Conservation (phyloP, 2,113 vertebrate genomes). For the Chamaea fasciata region DNA sequence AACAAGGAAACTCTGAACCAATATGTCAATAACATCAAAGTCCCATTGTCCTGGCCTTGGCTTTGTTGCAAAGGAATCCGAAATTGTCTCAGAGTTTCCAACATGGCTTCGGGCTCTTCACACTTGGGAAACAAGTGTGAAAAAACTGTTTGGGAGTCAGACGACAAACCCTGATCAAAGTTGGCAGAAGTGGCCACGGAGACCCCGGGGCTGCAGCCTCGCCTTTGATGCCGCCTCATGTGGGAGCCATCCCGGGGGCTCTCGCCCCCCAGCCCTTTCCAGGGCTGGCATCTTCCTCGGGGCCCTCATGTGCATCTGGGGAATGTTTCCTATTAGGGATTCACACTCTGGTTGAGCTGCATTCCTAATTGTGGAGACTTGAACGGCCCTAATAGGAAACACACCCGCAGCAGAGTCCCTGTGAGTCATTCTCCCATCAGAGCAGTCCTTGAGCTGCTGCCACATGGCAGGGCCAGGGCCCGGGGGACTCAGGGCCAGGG, state of each 20-base stretch:
- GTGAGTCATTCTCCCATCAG: constrained; percentile 30
- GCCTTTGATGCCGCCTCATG: constrained; percentile 59
- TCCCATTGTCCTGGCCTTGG: constrained; percentile 58
- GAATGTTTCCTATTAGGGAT: constrained; percentile 68
- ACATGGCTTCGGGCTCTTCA: constrained; percentile 33
- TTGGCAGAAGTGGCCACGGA: constrained; percentile 49
- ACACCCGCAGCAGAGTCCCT: constrained; percentile 31
- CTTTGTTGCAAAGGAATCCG: constrained; percentile 57
- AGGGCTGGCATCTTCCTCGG: constrained; percentile 49
- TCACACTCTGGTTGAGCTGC: constrained; percentile 67
- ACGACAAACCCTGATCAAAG: constrained; percentile 56
- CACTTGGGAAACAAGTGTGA: constrained; percentile 59
- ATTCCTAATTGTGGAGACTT: constrained; percentile 67
- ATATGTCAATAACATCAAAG: constrained; percentile 64
- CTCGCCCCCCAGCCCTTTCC: not conserved
- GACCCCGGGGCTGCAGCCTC: not conserved
- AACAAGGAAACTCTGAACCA: constrained; percentile 55
- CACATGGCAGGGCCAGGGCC: not conserved
- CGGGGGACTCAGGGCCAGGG: not conserved
- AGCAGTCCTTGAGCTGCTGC: not conserved
- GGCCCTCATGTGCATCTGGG: constrained; percentile 14
- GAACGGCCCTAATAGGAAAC: constrained; percentile 63
- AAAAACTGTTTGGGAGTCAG: constrained; percentile 23
- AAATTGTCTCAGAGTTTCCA: constrained; percentile 60
- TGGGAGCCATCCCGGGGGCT: constrained; percentile 44